Percentiles rank a stretch among this genome's conserved stretches.
Conservation (phyloP, 2,113 vertebrate genomes). For the Dinomys branickii region DNA sequence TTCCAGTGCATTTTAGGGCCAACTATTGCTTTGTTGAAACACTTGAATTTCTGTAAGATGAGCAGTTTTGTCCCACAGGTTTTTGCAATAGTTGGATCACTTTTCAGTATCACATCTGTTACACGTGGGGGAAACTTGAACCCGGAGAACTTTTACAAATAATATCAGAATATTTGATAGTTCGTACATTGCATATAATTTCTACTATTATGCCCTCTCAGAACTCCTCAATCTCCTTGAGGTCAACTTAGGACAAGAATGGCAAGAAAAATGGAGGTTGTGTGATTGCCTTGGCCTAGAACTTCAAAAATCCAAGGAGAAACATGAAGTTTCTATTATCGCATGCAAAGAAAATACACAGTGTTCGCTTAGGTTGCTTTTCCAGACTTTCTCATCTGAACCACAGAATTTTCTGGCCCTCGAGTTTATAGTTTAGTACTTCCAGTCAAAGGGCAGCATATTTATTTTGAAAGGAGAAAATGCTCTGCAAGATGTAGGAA, state of each 20-base stretch:
- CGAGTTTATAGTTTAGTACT: constrained; percentile 63
- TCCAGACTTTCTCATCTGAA: constrained; percentile 75
- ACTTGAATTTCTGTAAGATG: background rate
- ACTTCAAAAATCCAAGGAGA: constrained; percentile 48
- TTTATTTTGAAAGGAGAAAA: constrained; percentile 73
- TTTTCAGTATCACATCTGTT: constrained; percentile 21
- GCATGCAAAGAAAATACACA: constrained; percentile 63
- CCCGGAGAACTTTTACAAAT: constrained; percentile 31
- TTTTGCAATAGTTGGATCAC: constrained; percentile 30
- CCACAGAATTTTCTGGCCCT: constrained; percentile 55
- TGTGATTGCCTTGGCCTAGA: constrained; percentile 37
- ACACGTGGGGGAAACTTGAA: background rate
- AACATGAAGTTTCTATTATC: constrained; percentile 61
- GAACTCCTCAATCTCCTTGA: constrained; percentile 45
- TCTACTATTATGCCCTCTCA: background rate
- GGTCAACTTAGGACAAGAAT: constrained; percentile 58
- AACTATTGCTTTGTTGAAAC: background rate
- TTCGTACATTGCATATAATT: constrained; percentile 23
- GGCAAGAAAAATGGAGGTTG: constrained; percentile 32
- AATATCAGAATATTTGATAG: constrained; percentile 14
- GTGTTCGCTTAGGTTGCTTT: constrained; percentile 56
- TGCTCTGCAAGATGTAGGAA: constrained; percentile 53
- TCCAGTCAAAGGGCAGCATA: constrained; percentile 44
- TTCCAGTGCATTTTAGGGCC: background rate
- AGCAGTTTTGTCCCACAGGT: constrained; percentile 13